These are phyloP conservation scores for Dasyurus viverrinus DNA, from an alignment of 2,113 vertebrate species.

Conservation along the genomic window DNA sequence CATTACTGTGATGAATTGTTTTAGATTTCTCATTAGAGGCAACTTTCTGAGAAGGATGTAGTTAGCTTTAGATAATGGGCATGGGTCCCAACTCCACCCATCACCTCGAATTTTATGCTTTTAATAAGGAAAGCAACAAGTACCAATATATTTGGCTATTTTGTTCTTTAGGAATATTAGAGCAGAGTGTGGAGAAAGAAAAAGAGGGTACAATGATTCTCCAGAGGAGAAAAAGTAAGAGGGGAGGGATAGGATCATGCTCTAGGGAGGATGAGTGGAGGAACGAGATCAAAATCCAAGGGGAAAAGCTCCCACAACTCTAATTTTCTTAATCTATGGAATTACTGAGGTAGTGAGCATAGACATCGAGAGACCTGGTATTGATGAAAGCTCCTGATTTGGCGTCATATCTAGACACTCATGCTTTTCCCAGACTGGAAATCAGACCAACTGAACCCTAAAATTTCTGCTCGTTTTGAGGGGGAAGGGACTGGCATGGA, in stretches of 20 bases:
- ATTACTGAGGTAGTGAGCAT: not conserved
- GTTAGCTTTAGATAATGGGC: not conserved
- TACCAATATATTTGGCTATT: fast-evolving
- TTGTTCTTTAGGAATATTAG: not conserved
- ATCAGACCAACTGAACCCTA: slow-evolving; percentile 23
- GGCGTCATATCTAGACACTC: not conserved
- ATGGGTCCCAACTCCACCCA: fast-evolving
- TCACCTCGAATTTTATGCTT: not conserved
- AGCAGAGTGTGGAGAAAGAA: not conserved
- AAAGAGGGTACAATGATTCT: not conserved
- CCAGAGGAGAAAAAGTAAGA: not conserved
- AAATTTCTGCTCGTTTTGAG: slow-evolving; percentile 6
- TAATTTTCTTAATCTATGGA: not conserved
- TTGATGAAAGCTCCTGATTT: not conserved
- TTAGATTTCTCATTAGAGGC: not conserved
- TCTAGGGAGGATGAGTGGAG: not conserved
- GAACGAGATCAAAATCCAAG: not conserved
- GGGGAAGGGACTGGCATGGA: not conserved
- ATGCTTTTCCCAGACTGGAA: not conserved
- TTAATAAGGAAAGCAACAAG: slow-evolving; percentile 10
- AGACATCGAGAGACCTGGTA: not conserved
- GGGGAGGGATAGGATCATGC: not conserved
- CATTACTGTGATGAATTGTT: slow-evolving; percentile 41
- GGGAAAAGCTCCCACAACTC: not conserved
- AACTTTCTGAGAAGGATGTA: not conserved